phyloP scores from a whole-genome alignment of 2,888 invertebrate species.

The Drosophila mercatorum region DNA sequence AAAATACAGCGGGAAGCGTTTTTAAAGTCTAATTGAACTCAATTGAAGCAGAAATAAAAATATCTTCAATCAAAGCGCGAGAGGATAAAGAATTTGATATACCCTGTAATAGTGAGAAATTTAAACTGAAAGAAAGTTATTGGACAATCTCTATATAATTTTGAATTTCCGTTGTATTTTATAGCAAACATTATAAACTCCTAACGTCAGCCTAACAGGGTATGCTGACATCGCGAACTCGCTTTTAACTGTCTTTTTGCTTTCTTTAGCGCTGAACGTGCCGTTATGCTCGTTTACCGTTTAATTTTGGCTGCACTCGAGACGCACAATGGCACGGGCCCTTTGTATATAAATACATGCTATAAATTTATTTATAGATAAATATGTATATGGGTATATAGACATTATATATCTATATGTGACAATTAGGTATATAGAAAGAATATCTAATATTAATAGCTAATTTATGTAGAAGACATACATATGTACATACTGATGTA shows the following conservation, averaged over 20 bases:
- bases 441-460: background rate
- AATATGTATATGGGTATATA: background rate
- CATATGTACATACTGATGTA: too few relatives aligned
- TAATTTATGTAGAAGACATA: background rate
- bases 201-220: background rate
- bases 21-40: conserved; percentile 71
- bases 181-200: too few relatives aligned
- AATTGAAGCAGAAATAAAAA: conserved; percentile 72
- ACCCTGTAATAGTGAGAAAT: conserved; percentile 31
- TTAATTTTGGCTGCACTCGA: conserved; percentile 57
- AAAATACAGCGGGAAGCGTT: conserved; percentile 47
- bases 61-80: conserved; percentile 63
- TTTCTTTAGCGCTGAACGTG: conserved; percentile 35
- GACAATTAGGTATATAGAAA: too few relatives aligned
- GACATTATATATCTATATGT: background rate
- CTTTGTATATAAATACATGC: conserved; percentile 17
- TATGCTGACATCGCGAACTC: background rate
- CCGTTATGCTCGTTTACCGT: conserved; percentile 35
- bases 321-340: conserved; percentile 41
- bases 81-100: conserved; percentile 29
- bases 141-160: too few relatives aligned
- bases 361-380: conserved; percentile 2
- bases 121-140: background rate
- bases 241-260: background rate
- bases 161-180: too few relatives aligned